Conservation (phyloP, 2,113 vertebrate genomes). For the Acrocephalus kingi region DNA sequence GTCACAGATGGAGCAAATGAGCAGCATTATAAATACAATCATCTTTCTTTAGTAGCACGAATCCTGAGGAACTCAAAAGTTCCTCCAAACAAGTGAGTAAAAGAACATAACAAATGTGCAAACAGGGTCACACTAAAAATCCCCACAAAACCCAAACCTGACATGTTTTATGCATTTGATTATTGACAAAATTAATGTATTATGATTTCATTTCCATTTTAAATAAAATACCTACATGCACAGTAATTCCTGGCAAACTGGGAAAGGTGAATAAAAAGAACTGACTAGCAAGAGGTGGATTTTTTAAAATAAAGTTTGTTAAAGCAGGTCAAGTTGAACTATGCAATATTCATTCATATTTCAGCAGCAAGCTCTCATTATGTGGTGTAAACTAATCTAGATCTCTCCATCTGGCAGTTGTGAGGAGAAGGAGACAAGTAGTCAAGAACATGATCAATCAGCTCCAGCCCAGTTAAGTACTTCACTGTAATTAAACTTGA, state of each 20-base stretch:
- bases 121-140: not conserved
- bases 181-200: not conserved
- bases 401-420: conserved; percentile 9
- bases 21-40: not conserved
- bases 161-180: not conserved
- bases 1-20: not conserved
- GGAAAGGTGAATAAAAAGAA: not conserved
- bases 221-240: not conserved
- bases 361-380: not conserved
- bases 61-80: not conserved
- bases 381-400: not conserved
- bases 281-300: not conserved
- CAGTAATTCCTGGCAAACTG: not conserved
- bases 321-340: not conserved
- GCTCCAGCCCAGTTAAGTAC: conserved; percentile 6
- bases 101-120: not conserved
- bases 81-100: not conserved
- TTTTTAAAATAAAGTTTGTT: not conserved
- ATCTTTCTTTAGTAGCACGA: not conserved
- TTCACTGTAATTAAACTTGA: conserved; percentile 50
- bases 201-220: not conserved
- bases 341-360: not conserved
- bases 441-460: conserved; percentile 21
- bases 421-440: conserved; percentile 1
- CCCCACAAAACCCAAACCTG: not conserved